A percentile compares a stretch with the other conserved stretches of the same genome.
Evolutionary conservation across 2,888 invertebrate genomes (phyloP).

Genomic region (Drosophila borealis): DNA sequence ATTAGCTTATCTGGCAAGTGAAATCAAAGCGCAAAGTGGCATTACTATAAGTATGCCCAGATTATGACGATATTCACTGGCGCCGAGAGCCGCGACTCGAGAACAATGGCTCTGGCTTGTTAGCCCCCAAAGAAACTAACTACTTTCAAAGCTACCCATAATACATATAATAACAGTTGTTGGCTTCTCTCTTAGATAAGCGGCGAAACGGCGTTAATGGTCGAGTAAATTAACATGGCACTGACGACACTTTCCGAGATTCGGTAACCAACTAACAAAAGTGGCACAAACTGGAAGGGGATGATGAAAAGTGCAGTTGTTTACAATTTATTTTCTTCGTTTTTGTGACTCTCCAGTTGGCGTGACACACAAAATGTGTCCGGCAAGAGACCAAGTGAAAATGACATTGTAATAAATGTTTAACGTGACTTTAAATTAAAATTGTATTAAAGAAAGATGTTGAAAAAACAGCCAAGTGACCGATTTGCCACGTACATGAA

Average conservation of each 20-base stretch:
- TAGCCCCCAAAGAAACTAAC: constrained; percentile 29
- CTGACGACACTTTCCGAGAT: constrained; percentile 64
- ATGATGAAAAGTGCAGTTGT: constrained; percentile 19
- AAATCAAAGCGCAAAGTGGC: constrained; percentile 52
- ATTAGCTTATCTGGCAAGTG: constrained; percentile 60
- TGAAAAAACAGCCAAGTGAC: constrained; percentile 10
- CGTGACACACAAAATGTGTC: constrained; percentile 36
- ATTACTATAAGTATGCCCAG: constrained; percentile 36
- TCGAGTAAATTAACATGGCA: constrained; percentile 46
- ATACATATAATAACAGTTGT: constrained; percentile 43
- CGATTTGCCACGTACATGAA: constrained; percentile 29
- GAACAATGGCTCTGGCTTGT: constrained; percentile 61
- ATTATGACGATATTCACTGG: constrained; percentile 40
- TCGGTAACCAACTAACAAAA: constrained; percentile 57
- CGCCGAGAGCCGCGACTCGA: constrained; percentile 19
- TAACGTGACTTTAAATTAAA: constrained; percentile 66
- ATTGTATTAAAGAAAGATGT: constrained; percentile 32
- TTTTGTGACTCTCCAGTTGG: constrained; percentile 9
- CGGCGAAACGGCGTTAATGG: constrained; percentile 41
- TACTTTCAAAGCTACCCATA: constrained; percentile 18
- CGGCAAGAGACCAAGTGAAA: constrained; percentile 46
- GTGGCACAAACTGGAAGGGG: constrained; percentile 51
- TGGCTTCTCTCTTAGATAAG: constrained; percentile 49
- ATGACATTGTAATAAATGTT: constrained; percentile 64
- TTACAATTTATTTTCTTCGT: constrained; percentile 7